Conservation (phyloP, 2,113 vertebrate species). For the Burhinus oedicnemus region DNA sequence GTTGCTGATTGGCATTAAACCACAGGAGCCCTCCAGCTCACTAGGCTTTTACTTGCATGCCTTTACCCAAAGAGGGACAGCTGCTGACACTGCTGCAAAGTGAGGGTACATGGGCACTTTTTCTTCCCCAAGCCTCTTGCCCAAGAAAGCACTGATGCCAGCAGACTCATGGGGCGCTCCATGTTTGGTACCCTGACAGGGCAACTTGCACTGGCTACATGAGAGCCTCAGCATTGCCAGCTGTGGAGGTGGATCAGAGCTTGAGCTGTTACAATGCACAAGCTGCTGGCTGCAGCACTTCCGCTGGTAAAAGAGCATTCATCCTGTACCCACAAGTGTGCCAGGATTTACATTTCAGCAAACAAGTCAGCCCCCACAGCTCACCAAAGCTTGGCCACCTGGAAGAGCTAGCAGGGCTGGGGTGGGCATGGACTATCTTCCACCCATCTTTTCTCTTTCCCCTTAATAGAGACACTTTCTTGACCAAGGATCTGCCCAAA, state of each 20-base stretch:
- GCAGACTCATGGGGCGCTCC: rapidly evolving
- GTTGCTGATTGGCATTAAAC: neutral
- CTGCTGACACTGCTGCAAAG: neutral
- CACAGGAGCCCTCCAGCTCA: neutral
- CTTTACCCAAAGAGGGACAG: neutral
- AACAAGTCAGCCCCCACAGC: neutral
- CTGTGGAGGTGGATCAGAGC: neutral
- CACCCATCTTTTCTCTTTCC: neutral
- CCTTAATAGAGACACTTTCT: neutral
- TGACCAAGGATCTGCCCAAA: neutral
- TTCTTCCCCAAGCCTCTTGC: neutral
- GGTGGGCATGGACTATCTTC: neutral
- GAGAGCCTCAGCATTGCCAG: neutral
- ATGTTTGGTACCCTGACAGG: rapidly evolving
- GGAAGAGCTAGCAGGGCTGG: neutral
- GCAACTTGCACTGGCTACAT: rapidly evolving
- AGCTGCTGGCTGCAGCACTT: neutral
- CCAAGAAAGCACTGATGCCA: neutral
- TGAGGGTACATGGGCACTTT: neutral
- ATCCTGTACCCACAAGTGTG: neutral
- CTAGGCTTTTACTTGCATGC: rapidly evolving
- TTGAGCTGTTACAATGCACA: neutral
- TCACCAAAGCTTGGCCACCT: neutral
- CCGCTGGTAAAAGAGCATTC: neutral
- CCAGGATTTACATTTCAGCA: neutral